A percentile compares a stretch with the other conserved stretches of the same genome.
These are phyloP conservation scores for Helicolenus hilgendorfi DNA, from an alignment of 2,797 vertebrate species.

Conservation along the genomic window DNA sequence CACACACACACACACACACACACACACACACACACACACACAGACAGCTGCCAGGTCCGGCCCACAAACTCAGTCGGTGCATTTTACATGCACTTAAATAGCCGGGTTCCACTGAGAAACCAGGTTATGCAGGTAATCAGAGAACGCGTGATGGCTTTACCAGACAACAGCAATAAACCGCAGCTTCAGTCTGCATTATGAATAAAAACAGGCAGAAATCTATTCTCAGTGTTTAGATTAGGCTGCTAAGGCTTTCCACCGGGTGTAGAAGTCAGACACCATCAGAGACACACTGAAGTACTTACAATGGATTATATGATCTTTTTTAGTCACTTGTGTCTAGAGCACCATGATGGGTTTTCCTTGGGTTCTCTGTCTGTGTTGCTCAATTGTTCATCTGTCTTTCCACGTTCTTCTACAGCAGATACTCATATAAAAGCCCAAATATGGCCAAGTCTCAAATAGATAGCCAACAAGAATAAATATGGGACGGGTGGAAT, in stretches of 20 bases:
- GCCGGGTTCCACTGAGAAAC: slow-evolving; percentile 39
- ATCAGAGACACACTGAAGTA: slow-evolving; percentile 7
- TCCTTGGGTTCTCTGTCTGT: neutral
- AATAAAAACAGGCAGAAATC: neutral
- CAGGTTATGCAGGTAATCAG: slow-evolving; percentile 23
- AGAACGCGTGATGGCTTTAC: slow-evolving; percentile 30
- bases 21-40: neutral
- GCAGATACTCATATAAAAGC: neutral
- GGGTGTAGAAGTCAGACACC: neutral
- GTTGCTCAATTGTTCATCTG: neutral
- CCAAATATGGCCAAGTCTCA: neutral
- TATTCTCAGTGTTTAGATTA: slow-evolving; percentile 17
- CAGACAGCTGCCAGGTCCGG: slow-evolving; percentile 7
- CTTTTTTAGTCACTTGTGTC: neutral
- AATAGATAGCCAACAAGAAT: neutral
- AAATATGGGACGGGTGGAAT: neutral
- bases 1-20: neutral
- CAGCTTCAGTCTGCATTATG: neutral
- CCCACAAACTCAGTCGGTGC: neutral
- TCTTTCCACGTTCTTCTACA: neutral
- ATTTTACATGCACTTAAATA: slow-evolving; percentile 8
- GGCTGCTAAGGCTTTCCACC: neutral
- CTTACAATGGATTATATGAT: slow-evolving; percentile 4
- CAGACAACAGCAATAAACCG: slow-evolving; percentile 27
- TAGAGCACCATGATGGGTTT: neutral